Evolutionary conservation across 2,113 vertebrate species (phyloP).

Genomic region (Bubalus kerabau): DNA sequence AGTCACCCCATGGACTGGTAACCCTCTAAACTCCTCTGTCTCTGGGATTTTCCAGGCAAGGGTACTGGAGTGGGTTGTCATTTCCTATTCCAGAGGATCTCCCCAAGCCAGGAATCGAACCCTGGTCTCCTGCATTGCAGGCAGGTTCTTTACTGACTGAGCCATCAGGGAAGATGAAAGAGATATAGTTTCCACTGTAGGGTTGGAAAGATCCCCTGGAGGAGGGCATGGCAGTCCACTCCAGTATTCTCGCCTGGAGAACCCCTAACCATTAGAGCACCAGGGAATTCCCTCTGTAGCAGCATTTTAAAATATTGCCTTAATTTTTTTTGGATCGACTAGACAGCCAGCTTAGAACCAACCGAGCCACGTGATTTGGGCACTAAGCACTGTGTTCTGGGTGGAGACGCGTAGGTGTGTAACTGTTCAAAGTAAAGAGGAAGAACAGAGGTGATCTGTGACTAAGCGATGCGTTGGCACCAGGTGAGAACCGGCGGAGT

Average conservation of each 20-base stretch:
- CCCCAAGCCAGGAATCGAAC: neutral
- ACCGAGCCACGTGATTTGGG: fast-evolving
- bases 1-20: neutral
- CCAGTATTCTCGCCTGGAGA: neutral
- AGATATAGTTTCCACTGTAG: neutral
- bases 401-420: fast-evolving
- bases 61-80: neutral
- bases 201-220: neutral
- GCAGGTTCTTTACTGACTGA: neutral
- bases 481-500: fast-evolving
- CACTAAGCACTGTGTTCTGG: fast-evolving
- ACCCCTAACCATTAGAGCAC: neutral
- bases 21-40: neutral
- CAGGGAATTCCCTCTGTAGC: neutral
- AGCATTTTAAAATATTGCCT: neutral
- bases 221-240: neutral
- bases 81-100: neutral
- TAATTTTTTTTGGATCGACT: fast-evolving
- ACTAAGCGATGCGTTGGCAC: fast-evolving
- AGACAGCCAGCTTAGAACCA: fast-evolving
- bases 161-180: neutral
- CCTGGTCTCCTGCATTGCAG: neutral
- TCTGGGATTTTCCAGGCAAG: neutral
- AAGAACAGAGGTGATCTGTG: neutral
- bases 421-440: neutral